Evolutionary conservation across 2,797 vertebrate species (phyloP).

Genomic region (Anableps anableps): DNA sequence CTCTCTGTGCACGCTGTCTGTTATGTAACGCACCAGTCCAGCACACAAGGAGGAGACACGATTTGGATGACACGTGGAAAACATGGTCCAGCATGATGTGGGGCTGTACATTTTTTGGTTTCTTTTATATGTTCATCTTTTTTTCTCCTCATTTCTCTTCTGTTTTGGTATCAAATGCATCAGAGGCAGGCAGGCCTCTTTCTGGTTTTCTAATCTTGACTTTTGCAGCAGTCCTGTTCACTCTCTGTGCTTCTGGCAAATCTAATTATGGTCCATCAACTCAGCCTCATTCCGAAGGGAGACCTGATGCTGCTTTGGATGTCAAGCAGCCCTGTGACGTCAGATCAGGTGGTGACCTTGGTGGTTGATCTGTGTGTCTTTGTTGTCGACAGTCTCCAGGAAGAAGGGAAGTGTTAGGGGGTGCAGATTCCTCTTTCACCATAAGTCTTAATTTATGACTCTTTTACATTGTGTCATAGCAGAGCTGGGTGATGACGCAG

Average conservation of each 20-base stretch:
- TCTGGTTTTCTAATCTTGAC: slow-evolving; percentile 18
- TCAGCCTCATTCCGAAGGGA: slow-evolving; percentile 54
- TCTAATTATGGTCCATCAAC: slow-evolving; percentile 64
- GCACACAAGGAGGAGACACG: slow-evolving; percentile 65
- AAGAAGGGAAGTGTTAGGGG: slow-evolving; percentile 6
- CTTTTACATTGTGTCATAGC: slow-evolving; percentile 34
- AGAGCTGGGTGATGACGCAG: slow-evolving; percentile 54
- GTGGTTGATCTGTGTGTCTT: slow-evolving; percentile 57
- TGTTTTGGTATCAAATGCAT: slow-evolving; percentile 12
- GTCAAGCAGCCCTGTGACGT: slow-evolving; percentile 55
- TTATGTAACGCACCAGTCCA: slow-evolving; percentile 75
- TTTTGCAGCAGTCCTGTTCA: slow-evolving; percentile 35
- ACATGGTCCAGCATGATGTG: slow-evolving; percentile 42
- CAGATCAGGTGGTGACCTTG: slow-evolving; percentile 77
- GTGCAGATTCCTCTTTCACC: slow-evolving; percentile 20
- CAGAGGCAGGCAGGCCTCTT: neutral
- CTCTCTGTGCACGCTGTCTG: slow-evolving; percentile 56
- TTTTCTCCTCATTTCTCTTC: neutral
- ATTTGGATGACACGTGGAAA: slow-evolving; percentile 62
- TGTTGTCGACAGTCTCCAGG: slow-evolving; percentile 41
- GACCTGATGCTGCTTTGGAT: slow-evolving; percentile 42
- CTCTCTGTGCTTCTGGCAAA: slow-evolving; percentile 43
- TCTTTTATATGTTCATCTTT: slow-evolving; percentile 11
- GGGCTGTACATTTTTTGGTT: slow-evolving; percentile 29
- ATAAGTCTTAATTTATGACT: slow-evolving; percentile 32